Conservation (phyloP, 2,113 vertebrate species). For the Cervus canadensis region DNA sequence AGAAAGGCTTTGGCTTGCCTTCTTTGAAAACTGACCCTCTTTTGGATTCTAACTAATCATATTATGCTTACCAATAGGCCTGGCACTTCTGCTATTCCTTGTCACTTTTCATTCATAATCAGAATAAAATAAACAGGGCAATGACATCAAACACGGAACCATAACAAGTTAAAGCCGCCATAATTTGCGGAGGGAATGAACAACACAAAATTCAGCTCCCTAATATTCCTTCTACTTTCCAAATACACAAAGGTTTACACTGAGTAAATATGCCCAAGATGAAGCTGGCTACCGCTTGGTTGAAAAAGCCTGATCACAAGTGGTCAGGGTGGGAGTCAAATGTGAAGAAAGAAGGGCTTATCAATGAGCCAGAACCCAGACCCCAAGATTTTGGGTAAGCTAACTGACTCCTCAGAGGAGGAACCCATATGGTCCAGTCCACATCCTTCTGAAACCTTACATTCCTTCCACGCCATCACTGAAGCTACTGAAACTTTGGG, state of each 20-base stretch:
- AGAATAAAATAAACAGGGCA: background rate
- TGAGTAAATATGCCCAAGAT: background rate
- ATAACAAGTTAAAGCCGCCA: background rate
- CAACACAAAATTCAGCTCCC: background rate
- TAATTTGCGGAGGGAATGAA: background rate
- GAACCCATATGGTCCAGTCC: background rate
- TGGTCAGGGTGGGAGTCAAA: background rate
- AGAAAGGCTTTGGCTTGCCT: background rate
- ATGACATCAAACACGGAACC: background rate
- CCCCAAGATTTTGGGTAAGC: background rate
- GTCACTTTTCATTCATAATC: constrained; percentile 11
- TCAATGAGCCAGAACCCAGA: background rate
- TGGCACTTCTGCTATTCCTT: background rate
- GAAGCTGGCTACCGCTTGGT: accelerated
- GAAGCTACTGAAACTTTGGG: background rate
- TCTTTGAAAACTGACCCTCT: background rate
- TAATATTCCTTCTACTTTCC: background rate
- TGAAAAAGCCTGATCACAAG: background rate
- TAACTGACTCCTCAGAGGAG: background rate
- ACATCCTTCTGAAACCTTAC: background rate
- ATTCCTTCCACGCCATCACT: background rate
- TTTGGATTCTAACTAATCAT: background rate
- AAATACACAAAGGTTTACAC: background rate
- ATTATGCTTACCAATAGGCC: background rate
- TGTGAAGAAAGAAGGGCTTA: background rate